These are phyloP conservation scores for Cranoglanis bouderius DNA, from an alignment of 2,113 vertebrate species.

Conservation along the genomic window DNA sequence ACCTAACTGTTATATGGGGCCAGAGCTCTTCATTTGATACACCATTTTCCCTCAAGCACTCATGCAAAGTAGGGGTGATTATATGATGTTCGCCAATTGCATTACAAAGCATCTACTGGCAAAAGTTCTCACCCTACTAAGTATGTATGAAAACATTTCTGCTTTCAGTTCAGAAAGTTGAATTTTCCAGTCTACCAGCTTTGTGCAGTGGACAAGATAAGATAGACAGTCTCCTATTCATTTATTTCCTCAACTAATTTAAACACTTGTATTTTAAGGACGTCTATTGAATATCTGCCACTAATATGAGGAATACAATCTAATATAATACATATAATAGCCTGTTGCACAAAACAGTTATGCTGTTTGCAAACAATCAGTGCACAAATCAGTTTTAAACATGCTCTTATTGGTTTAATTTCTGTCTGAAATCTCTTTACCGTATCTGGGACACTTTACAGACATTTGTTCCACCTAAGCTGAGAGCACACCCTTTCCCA, in stretches of 20 bases:
- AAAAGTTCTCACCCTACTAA: slow-evolving; percentile 44
- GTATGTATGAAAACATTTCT: slow-evolving; percentile 50
- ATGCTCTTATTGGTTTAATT: slow-evolving; percentile 10
- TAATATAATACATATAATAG: not conserved
- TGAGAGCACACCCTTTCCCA: not conserved
- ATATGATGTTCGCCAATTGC: slow-evolving; percentile 54
- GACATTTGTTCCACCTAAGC: not conserved
- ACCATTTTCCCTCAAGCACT: slow-evolving; percentile 51
- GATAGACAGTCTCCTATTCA: not conserved
- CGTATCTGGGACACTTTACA: not conserved
- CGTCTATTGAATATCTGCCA: not conserved
- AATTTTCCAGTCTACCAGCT: slow-evolving; percentile 28
- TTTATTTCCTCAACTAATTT: slow-evolving; percentile 3
- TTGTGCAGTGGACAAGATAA: not conserved
- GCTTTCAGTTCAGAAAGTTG: slow-evolving; percentile 8
- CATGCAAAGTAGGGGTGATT: slow-evolving; percentile 50
- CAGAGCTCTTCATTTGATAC: slow-evolving; percentile 51
- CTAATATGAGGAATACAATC: too few relatives aligned
- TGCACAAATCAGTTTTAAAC: not conserved
- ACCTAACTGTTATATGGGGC: slow-evolving; percentile 54
- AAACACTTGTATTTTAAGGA: not conserved
- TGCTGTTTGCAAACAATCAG: not conserved
- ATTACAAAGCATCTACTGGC: slow-evolving; percentile 47
- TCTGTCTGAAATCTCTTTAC: slow-evolving; percentile 1
- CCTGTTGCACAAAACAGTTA: not conserved